Evolutionary conservation across 1,140 invertebrate species (phyloP).

Genomic region (Trissolcus basalis): DNA sequence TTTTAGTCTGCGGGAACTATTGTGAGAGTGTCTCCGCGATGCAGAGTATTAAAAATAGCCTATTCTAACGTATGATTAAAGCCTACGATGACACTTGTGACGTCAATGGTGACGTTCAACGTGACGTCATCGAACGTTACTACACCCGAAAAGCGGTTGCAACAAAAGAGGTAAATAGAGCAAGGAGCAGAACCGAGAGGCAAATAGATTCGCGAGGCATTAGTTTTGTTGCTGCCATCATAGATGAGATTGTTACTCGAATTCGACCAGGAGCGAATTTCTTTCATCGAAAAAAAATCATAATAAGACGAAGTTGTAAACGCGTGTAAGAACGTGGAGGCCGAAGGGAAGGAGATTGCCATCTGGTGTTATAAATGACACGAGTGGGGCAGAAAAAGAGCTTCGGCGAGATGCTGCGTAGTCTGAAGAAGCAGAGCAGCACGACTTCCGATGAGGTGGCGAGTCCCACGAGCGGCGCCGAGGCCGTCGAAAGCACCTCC

Average conservation of each 20-base stretch:
- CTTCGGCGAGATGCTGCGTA: slow-evolving; percentile 42
- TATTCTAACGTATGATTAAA: slow-evolving; percentile 37
- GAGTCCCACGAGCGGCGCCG: slow-evolving; percentile 67
- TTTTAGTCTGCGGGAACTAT: slow-evolving; percentile 22
- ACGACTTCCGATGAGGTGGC: slow-evolving; percentile 40
- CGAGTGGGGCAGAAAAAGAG: slow-evolving; percentile 42
- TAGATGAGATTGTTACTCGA: slow-evolving; percentile 1
- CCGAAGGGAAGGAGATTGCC: too few species aligned
- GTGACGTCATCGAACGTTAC: slow-evolving; percentile 36
- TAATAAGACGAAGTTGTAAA: too few species aligned
- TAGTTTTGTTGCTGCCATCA: too few species aligned
- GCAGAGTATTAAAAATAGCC: slow-evolving; percentile 40
- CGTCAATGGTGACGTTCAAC: slow-evolving; percentile 46
- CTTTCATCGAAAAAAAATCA: too few species aligned
- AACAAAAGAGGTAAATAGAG: not conserved
- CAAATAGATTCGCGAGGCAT: too few species aligned
- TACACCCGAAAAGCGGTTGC: slow-evolving; percentile 21
- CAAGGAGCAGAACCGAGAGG: not conserved
- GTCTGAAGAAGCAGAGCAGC: slow-evolving; percentile 36
- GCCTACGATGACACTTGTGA: slow-evolving; percentile 34
- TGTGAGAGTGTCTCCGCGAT: slow-evolving; percentile 30
- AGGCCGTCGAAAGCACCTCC: slow-evolving; percentile 66
- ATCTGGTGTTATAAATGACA: slow-evolving; percentile 24
- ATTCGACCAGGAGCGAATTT: not conserved
- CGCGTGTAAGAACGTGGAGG: too few species aligned